Conservation (phyloP, 2,888 invertebrate genomes). For the Tuta absoluta region DNA sequence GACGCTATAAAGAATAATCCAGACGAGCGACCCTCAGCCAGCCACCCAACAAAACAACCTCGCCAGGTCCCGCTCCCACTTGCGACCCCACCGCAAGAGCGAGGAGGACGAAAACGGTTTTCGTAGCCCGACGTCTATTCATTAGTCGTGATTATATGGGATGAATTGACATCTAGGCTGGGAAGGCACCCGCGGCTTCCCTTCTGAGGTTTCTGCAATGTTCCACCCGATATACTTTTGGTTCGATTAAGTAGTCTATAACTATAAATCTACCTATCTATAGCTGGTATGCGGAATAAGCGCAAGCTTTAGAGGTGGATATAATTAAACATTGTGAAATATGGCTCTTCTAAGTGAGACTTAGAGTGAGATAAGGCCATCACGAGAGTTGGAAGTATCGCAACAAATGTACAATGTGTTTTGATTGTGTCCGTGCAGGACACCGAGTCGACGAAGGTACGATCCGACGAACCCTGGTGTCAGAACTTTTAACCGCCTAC, state of each 20-base stretch:
- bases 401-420: too few species aligned
- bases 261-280: neutral
- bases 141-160: slow-evolving; percentile 77
- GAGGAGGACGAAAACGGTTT: slow-evolving; percentile 62
- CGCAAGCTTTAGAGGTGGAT: too few species aligned
- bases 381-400: too few species aligned
- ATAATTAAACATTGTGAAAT: too few species aligned
- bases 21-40: slow-evolving; percentile 61
- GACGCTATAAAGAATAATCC: slow-evolving; percentile 77
- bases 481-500: too few species aligned
- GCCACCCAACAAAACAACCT: slow-evolving; percentile 52
- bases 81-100: slow-evolving; percentile 43
- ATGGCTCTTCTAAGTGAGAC: too few species aligned
- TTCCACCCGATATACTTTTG: slow-evolving; percentile 47
- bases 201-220: slow-evolving; percentile 72
- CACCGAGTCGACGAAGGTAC: too few species aligned
- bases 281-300: neutral
- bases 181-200: slow-evolving; percentile 66
- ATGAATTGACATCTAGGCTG: slow-evolving; percentile 78
- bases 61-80: slow-evolving; percentile 58
- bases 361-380: too few species aligned
- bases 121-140: slow-evolving; percentile 69
- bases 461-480: too few species aligned
- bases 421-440: too few species aligned
- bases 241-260: slow-evolving; percentile 24